Evolutionary conservation across 2,113 vertebrate species (phyloP).

Genomic region (Lamprologus ornatipinnis): DNA sequence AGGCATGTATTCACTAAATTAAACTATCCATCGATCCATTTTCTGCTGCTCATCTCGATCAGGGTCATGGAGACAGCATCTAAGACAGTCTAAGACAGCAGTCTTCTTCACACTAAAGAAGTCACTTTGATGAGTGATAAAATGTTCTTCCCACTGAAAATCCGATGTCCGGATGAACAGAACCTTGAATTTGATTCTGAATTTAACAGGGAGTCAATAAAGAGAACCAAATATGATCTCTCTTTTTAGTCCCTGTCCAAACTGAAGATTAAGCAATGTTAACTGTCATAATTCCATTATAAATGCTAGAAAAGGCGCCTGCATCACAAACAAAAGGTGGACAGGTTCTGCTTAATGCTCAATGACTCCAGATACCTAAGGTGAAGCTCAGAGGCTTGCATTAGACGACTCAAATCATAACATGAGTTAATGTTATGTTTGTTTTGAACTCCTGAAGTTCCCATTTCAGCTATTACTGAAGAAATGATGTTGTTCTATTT

Average conservation of each 20-base stretch:
- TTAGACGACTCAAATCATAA: not conserved
- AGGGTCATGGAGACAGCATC: not conserved
- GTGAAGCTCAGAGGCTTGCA: not conserved
- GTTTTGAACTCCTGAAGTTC: rapidly evolving
- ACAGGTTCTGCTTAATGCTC: not conserved
- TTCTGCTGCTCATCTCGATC: not conserved
- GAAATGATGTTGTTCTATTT: not conserved
- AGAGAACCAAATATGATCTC: not conserved
- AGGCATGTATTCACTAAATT: not conserved
- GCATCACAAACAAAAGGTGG: not conserved
- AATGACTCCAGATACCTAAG: not conserved
- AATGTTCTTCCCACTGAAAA: not conserved
- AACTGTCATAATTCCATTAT: not conserved
- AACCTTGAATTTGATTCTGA: not conserved
- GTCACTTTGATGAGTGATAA: not conserved
- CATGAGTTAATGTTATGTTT: rapidly evolving
- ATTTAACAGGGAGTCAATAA: not conserved
- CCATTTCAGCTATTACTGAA: not conserved
- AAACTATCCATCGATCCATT: not conserved
- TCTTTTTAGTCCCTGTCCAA: not conserved
- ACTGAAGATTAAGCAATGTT: not conserved
- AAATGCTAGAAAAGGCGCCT: not conserved
- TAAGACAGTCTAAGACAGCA: not conserved
- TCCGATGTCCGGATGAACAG: not conserved
- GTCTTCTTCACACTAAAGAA: not conserved